These are phyloP conservation scores for Octopus bimaculoides DNA, from an alignment of 1,140 invertebrate genomes.

Conservation along the genomic window DNA sequence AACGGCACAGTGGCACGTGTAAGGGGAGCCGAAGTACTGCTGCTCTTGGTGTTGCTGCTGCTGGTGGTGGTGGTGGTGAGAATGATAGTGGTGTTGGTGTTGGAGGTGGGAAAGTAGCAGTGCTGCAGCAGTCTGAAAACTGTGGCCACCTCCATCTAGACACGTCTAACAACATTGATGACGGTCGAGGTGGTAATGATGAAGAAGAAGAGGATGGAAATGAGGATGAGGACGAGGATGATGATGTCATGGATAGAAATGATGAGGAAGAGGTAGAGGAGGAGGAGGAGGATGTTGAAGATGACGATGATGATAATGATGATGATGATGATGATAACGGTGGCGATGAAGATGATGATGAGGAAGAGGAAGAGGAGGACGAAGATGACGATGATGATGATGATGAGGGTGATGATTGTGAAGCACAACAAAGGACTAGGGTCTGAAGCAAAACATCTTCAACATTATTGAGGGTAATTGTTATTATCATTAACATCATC, in stretches of 20 bases:
- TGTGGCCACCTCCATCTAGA: no score
- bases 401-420: not conserved
- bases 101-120: not conserved
- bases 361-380: not conserved
- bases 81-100: not conserved
- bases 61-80: not conserved
- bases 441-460: no score
- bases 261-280: no score
- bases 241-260: no score
- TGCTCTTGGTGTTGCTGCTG: not conserved
- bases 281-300: not conserved
- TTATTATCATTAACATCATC: no score
- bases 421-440: not conserved
- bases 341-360: not conserved
- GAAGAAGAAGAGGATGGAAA: no score
- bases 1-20: slow-evolving; percentile 34
- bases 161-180: no score
- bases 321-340: not conserved
- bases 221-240: no score
- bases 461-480: no score
- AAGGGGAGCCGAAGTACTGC: slow-evolving; percentile 18
- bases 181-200: no score
- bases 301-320: not conserved
- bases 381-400: not conserved
- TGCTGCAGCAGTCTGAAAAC: no score